A percentile compares a stretch with the other conserved stretches of the same genome.
phyloP scores from a whole-genome alignment of 2,113 vertebrate species.

The Onychorhynchus coronatus region DNA sequence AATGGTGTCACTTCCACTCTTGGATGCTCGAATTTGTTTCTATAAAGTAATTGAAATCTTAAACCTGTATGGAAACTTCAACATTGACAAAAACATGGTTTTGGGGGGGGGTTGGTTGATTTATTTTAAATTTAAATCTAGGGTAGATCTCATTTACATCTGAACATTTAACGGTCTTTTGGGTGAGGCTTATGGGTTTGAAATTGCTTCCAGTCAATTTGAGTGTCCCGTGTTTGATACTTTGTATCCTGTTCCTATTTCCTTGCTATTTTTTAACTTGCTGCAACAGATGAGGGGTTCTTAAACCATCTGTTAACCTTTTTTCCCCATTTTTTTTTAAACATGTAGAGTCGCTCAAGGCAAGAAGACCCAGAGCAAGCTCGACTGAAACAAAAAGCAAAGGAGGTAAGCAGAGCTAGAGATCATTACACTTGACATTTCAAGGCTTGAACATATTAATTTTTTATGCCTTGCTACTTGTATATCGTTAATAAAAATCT shows the following conservation, averaged over 20 bases:
- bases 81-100: not conserved
- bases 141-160: slow-evolving; percentile 74
- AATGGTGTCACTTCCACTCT: not conserved
- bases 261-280: slow-evolving; percentile 75
- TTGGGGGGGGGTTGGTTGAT: not conserved
- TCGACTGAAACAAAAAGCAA: slow-evolving; percentile 92
- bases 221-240: slow-evolving; percentile 82
- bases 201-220: slow-evolving; percentile 79
- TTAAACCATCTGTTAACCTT: slow-evolving; percentile 94
- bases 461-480: slow-evolving; percentile 94
- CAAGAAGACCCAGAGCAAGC: slow-evolving; percentile 94
- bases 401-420: slow-evolving; percentile 89
- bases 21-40: not conserved
- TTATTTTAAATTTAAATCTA: slow-evolving; percentile 55
- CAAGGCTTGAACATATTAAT: slow-evolving; percentile 89
- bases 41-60: not conserved
- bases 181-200: slow-evolving; percentile 76
- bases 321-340: slow-evolving; percentile 63
- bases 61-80: slow-evolving; percentile 18
- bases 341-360: slow-evolving; percentile 87
- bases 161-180: slow-evolving; percentile 82
- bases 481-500: slow-evolving; percentile 97
- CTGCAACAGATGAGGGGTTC: slow-evolving; percentile 83
- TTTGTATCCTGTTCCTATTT: slow-evolving; percentile 79
- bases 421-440: slow-evolving; percentile 98